Base-by-base conservation (phyloP, 2,888 invertebrate genomes). In the Drosophila pegasa region DNA sequence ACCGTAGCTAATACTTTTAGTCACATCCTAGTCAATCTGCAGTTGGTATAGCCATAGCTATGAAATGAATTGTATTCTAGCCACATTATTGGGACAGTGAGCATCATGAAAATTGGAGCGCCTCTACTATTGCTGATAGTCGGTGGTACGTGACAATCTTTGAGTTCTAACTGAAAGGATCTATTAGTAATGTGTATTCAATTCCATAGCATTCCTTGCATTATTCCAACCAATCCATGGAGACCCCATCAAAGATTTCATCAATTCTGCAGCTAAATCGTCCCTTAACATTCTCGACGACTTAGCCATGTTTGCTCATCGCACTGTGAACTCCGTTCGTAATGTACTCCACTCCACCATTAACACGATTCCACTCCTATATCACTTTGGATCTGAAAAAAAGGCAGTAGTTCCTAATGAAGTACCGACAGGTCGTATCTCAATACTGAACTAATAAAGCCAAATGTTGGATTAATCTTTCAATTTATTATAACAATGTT, bases 131-230 rank as follows among this genome's bases (percentile, higher is more conserved):
- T 1, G 1, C n/a, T 66, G 14, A n/a, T 50, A 0, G 48, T 66
- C 18, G 22, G 45, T 3, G 29, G 56, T 67, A 47, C 4, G 43
- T 38, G n/a, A 16, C 3, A 35, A 12, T 41, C 1, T 10, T 10
- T 14, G 8, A 33, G 12, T n/a, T 16, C 35, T 1, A 50, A 22
- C 6, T 25, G 12, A 25, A 20, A 7, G 2, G 2, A 22, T 16
- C 14, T 0, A 12, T 3, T 6, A 6, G 9, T n/a, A 51, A 18
- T 25, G 8, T 33, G 10, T 66, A 35, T 8, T 12, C 8, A 14
- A 14, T 16, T 16, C 9, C 7, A n/a, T 16, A 67, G 66, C 38
- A 12, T 6, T 57, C 14, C 51, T 67, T 3, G 0, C 40, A n/a
- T 14, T 50, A 7, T 2, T 16, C 10, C 43, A n/a, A 20, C 8